A percentile compares a stretch with the other conserved stretches of the same genome.
Conservation (phyloP, 2,113 vertebrate genomes). For the Guaruba guarouba region DNA sequence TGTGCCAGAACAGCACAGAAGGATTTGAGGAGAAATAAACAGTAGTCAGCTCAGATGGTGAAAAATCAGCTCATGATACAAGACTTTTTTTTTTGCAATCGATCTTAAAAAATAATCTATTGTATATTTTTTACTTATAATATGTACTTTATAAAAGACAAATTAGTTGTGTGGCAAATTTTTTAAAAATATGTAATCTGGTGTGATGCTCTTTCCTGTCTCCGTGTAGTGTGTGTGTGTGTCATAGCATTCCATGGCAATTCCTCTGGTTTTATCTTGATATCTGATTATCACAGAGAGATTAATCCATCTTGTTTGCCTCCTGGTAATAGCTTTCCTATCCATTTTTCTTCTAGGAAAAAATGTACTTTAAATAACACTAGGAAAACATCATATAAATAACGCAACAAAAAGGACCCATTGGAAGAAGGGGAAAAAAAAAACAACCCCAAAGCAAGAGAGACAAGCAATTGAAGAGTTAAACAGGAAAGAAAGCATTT, state of each 20-base stretch:
- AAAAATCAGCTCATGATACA: neutral
- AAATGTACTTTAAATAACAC: neutral
- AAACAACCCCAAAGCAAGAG: neutral
- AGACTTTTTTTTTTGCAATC: neutral
- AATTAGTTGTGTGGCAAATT: neutral
- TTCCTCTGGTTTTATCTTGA: constrained; percentile 2
- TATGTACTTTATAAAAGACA: neutral
- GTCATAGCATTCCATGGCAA: neutral
- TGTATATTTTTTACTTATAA: neutral
- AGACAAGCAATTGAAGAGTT: neutral
- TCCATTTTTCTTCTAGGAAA: neutral
- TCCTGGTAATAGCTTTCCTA: neutral
- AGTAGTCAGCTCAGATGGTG: neutral
- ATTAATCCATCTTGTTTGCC: constrained; percentile 32
- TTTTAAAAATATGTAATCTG: neutral
- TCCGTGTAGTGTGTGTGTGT: neutral
- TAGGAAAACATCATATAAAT: neutral
- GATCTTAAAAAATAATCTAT: neutral
- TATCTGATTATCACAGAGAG: constrained; percentile 7
- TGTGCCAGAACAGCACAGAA: neutral
- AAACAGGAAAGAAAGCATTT: neutral
- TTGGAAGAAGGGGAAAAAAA: neutral
- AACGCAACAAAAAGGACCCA: neutral
- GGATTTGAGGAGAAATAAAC: neutral
- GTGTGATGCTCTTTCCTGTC: neutral